A percentile compares a stretch with the other conserved stretches of the same genome.
Evolutionary conservation across 2,113 vertebrate genomes (phyloP).

Genomic region (Peromyscus leucopus): DNA sequence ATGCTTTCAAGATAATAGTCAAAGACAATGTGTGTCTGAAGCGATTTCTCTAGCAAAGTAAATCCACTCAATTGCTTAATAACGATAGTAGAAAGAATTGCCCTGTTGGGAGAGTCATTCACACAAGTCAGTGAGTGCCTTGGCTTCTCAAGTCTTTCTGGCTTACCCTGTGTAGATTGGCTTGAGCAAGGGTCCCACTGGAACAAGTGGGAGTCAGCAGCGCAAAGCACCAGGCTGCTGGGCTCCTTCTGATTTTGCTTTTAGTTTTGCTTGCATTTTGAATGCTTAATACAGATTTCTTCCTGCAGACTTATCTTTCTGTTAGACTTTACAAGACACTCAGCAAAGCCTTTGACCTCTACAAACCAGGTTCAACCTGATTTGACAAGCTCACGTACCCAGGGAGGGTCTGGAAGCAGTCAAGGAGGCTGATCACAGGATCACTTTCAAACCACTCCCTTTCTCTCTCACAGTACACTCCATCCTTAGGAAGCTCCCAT

Average conservation of each 20-base stretch:
- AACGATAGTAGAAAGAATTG: neutral
- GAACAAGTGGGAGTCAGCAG: neutral
- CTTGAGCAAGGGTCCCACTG: neutral
- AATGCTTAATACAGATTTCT: constrained; percentile 9
- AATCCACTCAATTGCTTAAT: neutral
- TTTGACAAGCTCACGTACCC: neutral
- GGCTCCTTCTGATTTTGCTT: neutral
- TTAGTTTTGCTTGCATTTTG: neutral
- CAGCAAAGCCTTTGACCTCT: neutral
- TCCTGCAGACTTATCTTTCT: neutral
- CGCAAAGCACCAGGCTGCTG: neutral
- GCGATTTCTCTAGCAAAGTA: neutral
- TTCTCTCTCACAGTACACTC: neutral
- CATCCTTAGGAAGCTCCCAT: neutral
- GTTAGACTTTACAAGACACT: neutral
- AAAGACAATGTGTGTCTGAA: constrained; percentile 4
- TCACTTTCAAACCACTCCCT: neutral
- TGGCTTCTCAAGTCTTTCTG: neutral
- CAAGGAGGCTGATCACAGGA: neutral
- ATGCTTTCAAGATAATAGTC: neutral
- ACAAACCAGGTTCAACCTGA: neutral
- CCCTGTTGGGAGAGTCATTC: neutral
- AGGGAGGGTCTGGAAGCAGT: neutral
- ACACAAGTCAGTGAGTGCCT: neutral
- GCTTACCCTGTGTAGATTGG: neutral